Evolutionary conservation across 1,140 invertebrate species (phyloP).

Genomic region (Cherax destructor): DNA sequence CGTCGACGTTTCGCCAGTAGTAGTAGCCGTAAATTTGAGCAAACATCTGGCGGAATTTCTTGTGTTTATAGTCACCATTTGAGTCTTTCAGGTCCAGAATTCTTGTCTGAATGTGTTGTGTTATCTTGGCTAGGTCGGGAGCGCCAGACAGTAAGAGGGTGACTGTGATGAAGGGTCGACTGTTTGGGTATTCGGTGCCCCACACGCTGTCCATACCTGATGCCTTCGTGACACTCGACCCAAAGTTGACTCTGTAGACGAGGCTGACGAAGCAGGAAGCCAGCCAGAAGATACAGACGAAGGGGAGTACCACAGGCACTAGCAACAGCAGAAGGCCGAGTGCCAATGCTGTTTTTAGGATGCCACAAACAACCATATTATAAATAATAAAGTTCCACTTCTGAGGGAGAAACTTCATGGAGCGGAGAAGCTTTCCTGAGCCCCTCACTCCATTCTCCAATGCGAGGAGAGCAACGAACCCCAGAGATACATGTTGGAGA

Average conservation of each 20-base stretch:
- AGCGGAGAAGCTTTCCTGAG: neutral
- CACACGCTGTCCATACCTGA: conserved; percentile 58
- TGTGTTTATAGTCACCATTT: conserved; percentile 31
- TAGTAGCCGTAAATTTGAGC: conserved; percentile 57
- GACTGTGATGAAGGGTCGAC: conserved; percentile 56
- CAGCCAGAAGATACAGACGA: conserved; percentile 11
- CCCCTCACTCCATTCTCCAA: neutral
- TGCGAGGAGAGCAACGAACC: neutral
- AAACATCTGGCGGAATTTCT: conserved; percentile 65
- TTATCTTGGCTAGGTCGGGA: conserved; percentile 40
- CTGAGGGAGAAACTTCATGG: neutral
- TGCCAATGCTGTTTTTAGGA: conserved; percentile 10
- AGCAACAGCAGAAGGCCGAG: neutral
- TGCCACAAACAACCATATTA: neutral
- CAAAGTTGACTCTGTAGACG: conserved; percentile 22
- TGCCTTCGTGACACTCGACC: conserved; percentile 30
- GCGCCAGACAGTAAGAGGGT: conserved; percentile 33
- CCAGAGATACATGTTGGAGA: conserved; percentile 24
- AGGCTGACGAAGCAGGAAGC: neutral
- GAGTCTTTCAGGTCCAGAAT: conserved; percentile 37
- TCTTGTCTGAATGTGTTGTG: conserved; percentile 6
- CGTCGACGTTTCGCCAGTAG: conserved; percentile 47
- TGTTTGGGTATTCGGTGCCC: conserved; percentile 57
- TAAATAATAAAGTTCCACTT: neutral
- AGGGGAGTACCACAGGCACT: conserved; percentile 22